phyloP scores from a whole-genome alignment of 2,797 vertebrate genomes.

The Myotis vivesi region DNA sequence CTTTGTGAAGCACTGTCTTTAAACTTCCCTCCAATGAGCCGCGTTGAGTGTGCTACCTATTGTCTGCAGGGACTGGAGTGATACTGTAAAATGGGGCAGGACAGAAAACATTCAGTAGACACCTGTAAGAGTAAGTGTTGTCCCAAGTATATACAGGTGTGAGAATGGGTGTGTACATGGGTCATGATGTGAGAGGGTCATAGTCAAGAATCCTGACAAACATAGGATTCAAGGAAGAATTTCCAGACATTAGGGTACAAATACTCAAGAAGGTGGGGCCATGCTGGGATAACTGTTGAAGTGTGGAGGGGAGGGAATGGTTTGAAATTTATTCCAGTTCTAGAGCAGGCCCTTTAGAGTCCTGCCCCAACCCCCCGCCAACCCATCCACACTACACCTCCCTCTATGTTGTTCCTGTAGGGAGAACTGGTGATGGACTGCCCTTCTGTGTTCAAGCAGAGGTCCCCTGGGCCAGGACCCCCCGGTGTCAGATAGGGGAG shows the following conservation, averaged over 20 bases:
- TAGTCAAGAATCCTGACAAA: not conserved
- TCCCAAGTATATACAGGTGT: not conserved
- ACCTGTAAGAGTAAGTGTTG: not conserved
- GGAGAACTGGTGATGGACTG: not conserved
- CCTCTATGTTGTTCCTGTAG: not conserved
- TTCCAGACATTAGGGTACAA: not conserved
- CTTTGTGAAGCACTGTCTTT: not conserved
- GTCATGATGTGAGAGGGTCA: not conserved
- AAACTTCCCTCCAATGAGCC: not conserved
- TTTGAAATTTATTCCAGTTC: not conserved
- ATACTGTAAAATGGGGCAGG: not conserved
- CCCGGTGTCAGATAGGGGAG: not conserved
- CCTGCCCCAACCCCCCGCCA: accelerated
- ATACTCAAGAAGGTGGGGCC: not conserved
- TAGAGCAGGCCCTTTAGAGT: not conserved
- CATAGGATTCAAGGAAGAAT: not conserved
- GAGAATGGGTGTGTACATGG: accelerated
- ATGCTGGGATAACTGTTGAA: accelerated
- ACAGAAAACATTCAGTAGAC: not conserved
- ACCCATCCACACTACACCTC: not conserved
- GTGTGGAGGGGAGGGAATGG: not conserved
- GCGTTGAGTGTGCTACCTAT: not conserved
- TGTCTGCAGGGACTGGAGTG: not conserved
- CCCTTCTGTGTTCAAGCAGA: not conserved
- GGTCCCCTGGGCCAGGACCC: not conserved